Evolutionary conservation across 2,113 vertebrate species (phyloP), one percentile per base, ranked within the genome.

Genomic region (Vulpes vulpes): DNA sequence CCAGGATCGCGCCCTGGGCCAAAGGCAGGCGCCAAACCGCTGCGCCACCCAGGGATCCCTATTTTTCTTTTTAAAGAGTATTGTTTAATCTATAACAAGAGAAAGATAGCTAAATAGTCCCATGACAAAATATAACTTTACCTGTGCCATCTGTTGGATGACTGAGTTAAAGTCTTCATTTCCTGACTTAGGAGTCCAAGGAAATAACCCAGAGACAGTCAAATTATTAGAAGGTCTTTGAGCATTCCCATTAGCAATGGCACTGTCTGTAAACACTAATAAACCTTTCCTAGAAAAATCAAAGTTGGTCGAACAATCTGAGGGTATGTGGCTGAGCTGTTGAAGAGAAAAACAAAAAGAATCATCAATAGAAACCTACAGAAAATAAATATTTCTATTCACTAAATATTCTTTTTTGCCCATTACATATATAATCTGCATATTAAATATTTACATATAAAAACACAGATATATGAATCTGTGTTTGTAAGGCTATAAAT

Each of bases 201-300:
- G 91, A 83, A 98, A 60, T 60, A 97, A 82, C 49, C 83, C 98
- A 93, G 97, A 88, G 80, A 92, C 97, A 81, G 97, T 86, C 55
- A 69, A 96, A 85, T 95, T 95, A 85, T 74, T 96, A 81, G 87
- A 87, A 87, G 97, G 84, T 43, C 98, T 89, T 38, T 97, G 95
- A 35, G 96, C 5, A 1, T 98, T 98, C 32, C 98, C 98, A 80
- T 98, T 98, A 95, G 98, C 84, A 96, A 98, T 92, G 11, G 99
- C 98, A 88, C 98, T 94, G 69, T 99, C 99, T 3, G 99, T 98
- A 98, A 99, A 99, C 85, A 99, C 99, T 74, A 99, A 98, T 60
- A 99, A 99, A 62, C 99, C 99, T 97, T 99, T 99, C 90, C 98
- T 99, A 15, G 99, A 99, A 98, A 99, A 99, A 89, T 99, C 99